Conservation (phyloP, 2,113 vertebrate genomes). For the Chaetura pelagica region DNA sequence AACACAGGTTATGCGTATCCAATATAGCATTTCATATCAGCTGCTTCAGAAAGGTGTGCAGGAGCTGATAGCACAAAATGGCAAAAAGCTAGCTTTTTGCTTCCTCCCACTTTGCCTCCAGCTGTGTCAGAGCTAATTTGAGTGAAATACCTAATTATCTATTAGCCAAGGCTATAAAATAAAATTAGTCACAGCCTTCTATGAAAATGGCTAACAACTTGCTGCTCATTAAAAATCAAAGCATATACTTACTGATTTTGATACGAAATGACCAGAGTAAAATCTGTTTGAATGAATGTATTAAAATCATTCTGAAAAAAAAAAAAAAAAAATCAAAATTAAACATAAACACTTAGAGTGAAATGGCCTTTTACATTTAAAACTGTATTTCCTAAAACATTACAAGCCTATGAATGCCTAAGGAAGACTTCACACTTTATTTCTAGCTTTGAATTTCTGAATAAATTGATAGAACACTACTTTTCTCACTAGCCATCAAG, state of each 20-base stretch:
- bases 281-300: background rate
- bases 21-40: background rate
- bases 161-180: conserved; percentile 57
- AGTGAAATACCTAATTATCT: conserved; percentile 62
- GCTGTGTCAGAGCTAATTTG: conserved; percentile 51
- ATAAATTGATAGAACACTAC: background rate
- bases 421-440: background rate
- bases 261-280: background rate
- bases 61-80: conserved; percentile 29
- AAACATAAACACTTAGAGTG: background rate
- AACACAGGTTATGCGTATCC: background rate
- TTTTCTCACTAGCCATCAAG: background rate
- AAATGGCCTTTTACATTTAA: background rate
- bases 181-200: conserved; percentile 49
- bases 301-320: background rate
- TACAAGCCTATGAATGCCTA: background rate
- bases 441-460: background rate
- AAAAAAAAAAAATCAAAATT: background rate
- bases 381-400: background rate
- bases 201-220: conserved; percentile 51
- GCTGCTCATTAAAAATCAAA: conserved; percentile 37
- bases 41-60: conserved; percentile 28
- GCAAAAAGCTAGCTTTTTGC: background rate
- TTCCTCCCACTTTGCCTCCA: conserved; percentile 51
- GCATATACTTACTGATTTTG: background rate